Evolutionary conservation across 2,113 vertebrate genomes (phyloP).

Genomic region (Fregetta grallaria): DNA sequence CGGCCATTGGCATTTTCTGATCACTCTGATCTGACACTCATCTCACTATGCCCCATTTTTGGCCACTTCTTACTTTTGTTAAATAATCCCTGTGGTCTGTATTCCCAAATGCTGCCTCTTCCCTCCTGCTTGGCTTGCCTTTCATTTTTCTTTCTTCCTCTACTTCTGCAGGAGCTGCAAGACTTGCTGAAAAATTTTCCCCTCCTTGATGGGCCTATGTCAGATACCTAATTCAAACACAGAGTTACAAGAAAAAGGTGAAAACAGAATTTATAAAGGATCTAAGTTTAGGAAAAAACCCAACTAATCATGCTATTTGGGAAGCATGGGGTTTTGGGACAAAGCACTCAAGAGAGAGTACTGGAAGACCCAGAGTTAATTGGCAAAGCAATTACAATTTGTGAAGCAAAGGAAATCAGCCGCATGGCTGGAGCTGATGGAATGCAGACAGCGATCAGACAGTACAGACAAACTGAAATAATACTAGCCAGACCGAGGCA

Average conservation of each 20-base stretch:
- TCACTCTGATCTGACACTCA: not conserved
- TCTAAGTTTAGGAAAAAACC: accelerated
- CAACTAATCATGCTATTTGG: not conserved
- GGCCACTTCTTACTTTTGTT: not conserved
- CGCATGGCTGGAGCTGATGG: not conserved
- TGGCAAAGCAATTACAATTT: not conserved
- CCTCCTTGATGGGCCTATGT: not conserved
- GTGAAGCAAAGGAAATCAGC: conserved; percentile 9
- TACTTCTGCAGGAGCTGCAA: not conserved
- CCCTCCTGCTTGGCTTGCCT: not conserved
- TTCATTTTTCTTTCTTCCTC: not conserved
- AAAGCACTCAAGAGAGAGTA: not conserved
- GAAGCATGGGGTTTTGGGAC: not conserved
- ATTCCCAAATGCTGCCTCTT: not conserved
- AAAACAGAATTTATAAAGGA: not conserved
- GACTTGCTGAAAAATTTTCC: not conserved
- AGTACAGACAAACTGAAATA: conserved; percentile 9
- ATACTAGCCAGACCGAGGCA: not conserved
- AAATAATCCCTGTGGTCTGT: not conserved
- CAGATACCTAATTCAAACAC: not conserved
- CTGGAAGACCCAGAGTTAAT: conserved; percentile 12
- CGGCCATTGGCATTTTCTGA: not conserved
- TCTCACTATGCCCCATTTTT: not conserved
- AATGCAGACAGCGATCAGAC: conserved; percentile 43
- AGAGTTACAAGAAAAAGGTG: not conserved